These are phyloP conservation scores for Centroberyx gerrardi DNA, from an alignment of 2,797 vertebrate species.

Conservation along the genomic window DNA sequence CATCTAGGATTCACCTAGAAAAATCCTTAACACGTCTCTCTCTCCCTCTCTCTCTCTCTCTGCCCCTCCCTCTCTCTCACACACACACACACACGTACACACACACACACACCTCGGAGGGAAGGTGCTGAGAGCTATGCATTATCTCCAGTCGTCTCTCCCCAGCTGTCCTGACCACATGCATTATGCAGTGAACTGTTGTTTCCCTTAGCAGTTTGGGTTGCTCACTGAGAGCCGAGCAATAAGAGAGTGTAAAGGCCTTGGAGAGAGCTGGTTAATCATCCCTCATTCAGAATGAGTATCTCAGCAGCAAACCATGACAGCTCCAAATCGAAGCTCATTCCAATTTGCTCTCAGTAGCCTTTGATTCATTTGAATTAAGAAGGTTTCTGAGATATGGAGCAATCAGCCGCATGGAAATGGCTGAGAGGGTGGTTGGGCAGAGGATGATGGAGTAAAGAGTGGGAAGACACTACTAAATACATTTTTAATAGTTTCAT, in stretches of 20 bases:
- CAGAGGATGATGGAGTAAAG: conserved; percentile 54
- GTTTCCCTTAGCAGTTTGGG: conserved; percentile 65
- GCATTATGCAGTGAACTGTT: conserved; percentile 48
- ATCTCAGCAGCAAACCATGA: conserved; percentile 82
- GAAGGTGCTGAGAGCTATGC: conserved; percentile 19
- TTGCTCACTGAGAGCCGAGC: conserved; percentile 49
- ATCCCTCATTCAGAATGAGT: conserved; percentile 76
- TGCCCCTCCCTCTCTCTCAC: background rate
- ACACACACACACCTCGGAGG: background rate
- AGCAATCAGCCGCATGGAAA: conserved; percentile 73
- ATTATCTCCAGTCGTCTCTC: conserved; percentile 15
- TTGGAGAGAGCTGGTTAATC: conserved; percentile 71
- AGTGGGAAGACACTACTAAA: conserved; percentile 53
- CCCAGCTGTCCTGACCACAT: conserved; percentile 15
- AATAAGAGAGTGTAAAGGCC: conserved; percentile 48
- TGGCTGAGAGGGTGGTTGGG: conserved; percentile 59
- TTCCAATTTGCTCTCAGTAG: conserved; percentile 76
- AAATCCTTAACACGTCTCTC: background rate
- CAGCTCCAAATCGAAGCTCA: conserved; percentile 77
- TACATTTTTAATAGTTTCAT: conserved; percentile 68
- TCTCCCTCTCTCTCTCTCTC: background rate
- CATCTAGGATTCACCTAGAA: conserved; percentile 5
- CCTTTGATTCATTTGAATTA: conserved; percentile 80
- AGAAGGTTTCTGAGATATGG: conserved; percentile 72
- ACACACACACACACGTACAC: conserved; percentile 20